These are phyloP conservation scores for Drosophila anomelani DNA, from an alignment of 2,888 invertebrate genomes.

Conservation along the genomic window DNA sequence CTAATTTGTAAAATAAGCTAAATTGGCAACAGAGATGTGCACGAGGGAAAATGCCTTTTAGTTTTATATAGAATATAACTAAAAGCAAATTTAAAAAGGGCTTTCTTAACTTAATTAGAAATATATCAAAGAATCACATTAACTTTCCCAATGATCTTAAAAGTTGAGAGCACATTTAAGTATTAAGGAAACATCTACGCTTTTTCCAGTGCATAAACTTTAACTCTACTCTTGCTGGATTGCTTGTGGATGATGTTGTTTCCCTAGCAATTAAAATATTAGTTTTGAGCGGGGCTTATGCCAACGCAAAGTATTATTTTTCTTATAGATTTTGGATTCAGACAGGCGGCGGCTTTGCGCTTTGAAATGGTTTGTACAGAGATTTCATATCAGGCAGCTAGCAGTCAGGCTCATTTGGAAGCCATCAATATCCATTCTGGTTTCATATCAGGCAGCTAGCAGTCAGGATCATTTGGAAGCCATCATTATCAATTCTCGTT, in stretches of 20 bases:
- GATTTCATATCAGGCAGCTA: no score
- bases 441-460: no score
- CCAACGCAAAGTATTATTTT: constrained; percentile 12
- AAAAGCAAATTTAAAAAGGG: neutral
- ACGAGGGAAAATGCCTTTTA: neutral
- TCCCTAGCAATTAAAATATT: constrained; percentile 72
- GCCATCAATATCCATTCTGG: no score
- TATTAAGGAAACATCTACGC: neutral
- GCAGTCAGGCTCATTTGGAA: no score
- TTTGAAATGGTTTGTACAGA: no score
- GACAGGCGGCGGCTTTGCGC: no score
- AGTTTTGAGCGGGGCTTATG: constrained; percentile 55
- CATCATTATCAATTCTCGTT: no score
- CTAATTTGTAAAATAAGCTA: constrained; percentile 71
- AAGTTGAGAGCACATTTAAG: neutral
- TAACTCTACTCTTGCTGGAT: constrained; percentile 9
- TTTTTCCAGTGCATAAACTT: constrained; percentile 5
- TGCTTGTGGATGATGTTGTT: constrained; percentile 43
- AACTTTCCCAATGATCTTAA: no score
- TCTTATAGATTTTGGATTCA: no score
- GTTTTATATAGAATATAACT: neutral
- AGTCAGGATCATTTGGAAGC: no score
- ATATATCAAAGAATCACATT: neutral
- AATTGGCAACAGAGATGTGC: constrained; percentile 27
- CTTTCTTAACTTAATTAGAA: no score